These are phyloP conservation scores for Stichopus chloronotus DNA, from an alignment of 35 echinoderm and acorn worm genomes.

Conservation along the genomic window DNA sequence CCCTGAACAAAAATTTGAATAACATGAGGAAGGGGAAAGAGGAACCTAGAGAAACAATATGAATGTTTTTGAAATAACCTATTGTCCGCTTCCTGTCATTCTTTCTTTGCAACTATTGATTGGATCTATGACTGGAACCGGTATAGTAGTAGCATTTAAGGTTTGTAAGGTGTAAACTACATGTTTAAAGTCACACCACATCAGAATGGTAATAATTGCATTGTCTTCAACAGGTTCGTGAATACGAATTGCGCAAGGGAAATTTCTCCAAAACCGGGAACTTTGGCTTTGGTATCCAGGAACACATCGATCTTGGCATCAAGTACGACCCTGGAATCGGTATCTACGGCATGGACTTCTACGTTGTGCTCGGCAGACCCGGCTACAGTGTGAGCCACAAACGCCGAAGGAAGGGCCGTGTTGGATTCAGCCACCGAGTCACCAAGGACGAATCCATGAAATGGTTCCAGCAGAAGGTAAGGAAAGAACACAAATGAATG, in stretches of 20 bases:
- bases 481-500: neutral
- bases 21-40: too few species aligned
- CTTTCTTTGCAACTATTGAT: too few species aligned
- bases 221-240: slow-evolving; percentile 80
- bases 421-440: slow-evolving; percentile 79
- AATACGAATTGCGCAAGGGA: slow-evolving; percentile 97
- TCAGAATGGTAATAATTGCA: too few species aligned
- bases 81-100: too few species aligned
- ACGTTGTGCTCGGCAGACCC: slow-evolving; percentile 90
- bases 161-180: too few species aligned
- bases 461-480: slow-evolving; percentile 99
- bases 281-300: slow-evolving; percentile 99
- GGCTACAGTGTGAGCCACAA: slow-evolving; percentile 92
- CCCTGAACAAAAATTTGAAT: too few species aligned
- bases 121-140: too few species aligned
- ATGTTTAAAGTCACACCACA: too few species aligned
- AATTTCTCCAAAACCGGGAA: slow-evolving; percentile 98
- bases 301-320: slow-evolving; percentile 99
- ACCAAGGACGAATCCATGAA: slow-evolving; percentile 97
- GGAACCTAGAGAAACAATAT: too few species aligned
- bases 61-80: too few species aligned
- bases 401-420: slow-evolving; percentile 67
- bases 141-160: too few species aligned
- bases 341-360: slow-evolving; percentile 99
- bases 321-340: slow-evolving; percentile 99